Base-by-base conservation (phyloP, 1,140 invertebrate species). In the Oedothorax gibbosus region DNA sequence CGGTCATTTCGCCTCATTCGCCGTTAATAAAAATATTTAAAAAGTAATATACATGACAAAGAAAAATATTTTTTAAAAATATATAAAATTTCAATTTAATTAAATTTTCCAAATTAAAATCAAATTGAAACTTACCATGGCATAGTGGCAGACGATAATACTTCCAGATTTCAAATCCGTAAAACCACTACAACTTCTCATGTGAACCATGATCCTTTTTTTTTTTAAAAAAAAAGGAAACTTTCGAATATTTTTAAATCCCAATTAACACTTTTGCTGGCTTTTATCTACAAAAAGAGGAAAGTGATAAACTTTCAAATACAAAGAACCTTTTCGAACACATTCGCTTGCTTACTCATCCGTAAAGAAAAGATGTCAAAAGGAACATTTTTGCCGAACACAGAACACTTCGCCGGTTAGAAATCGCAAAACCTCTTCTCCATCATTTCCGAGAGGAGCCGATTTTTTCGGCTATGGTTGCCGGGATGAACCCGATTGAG, bases 121-220 rank as follows among this genome's bases (percentile, higher is more conserved):
- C 7, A 62, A n/a, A 62, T 9, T n/a, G 20, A 35, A 56, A 85
- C 86, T 86, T 64, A 86, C 86, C 86, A 86, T 86, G 18, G 86
- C 86, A 86, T 86, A 86, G 7, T 86, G 86, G 51, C 86, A 86
- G 8, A 86, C 86, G 11, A 86, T 82, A 35, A 86, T 86, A 69
- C 86, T 86, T 21, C 86, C 86, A 2, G 86, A 86, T 50, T 86
- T 86, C 15, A 86, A 62, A 56, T 86, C 86, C 54, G 78, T 84
- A 62, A 86, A 86, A 18, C 86, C 86, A 50, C 86, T 86, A n/a
- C 86, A 86, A 76, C 81, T 84, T 53, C 86, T 79, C 86, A 86
- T 86, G 54, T 73, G 53, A 7, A 86, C 78, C 69, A 78, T 85
- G n/a, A n/a, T 77, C 64, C 14, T 53, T 5, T 7, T 7, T 53